A percentile compares a stretch with the other conserved stretches of the same genome.
Conservation (phyloP, 2,888 invertebrate species). For the Julus scandinavius region DNA sequence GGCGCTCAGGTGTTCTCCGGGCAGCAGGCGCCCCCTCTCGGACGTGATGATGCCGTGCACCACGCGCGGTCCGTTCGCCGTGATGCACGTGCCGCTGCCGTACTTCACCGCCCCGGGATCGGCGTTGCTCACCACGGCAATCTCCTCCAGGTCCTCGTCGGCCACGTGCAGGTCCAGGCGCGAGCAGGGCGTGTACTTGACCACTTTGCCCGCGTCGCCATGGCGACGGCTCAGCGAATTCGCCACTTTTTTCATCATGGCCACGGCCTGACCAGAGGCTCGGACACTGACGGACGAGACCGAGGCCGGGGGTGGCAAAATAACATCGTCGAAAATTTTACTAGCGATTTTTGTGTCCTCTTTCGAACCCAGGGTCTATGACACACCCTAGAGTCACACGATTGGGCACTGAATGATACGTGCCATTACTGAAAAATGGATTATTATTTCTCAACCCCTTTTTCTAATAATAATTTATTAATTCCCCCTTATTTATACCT, state of each 20-base stretch:
- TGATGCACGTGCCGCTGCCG: slow-evolving; percentile 70
- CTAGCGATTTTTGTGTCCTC: not conserved
- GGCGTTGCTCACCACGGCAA: slow-evolving; percentile 73
- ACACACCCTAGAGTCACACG: not conserved
- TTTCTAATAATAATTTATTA: no score
- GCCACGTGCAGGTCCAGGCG: slow-evolving; percentile 61
- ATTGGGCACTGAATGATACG: no score
- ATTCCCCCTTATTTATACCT: no score
- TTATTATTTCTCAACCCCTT: no score
- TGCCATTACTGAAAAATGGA: no score
- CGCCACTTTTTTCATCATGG: slow-evolving; percentile 58
- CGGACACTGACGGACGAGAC: not conserved
- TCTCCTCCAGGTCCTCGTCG: slow-evolving; percentile 65
- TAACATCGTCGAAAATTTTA: not conserved
- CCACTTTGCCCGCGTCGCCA: slow-evolving; percentile 60
- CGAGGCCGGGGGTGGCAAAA: not conserved
- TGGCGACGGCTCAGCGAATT: slow-evolving; percentile 28
- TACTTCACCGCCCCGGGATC: slow-evolving; percentile 71
- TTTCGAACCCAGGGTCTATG: not conserved
- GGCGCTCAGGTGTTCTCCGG: slow-evolving; percentile 70
- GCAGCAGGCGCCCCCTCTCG: slow-evolving; percentile 64
- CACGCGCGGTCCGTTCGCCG: slow-evolving; percentile 73
- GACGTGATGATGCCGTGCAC: slow-evolving; percentile 64
- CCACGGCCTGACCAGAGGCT: slow-evolving; percentile 5
- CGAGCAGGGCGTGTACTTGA: slow-evolving; percentile 66